Evolutionary conservation across 1,140 invertebrate species (phyloP).

Genomic region (Spodoptera litura): DNA sequence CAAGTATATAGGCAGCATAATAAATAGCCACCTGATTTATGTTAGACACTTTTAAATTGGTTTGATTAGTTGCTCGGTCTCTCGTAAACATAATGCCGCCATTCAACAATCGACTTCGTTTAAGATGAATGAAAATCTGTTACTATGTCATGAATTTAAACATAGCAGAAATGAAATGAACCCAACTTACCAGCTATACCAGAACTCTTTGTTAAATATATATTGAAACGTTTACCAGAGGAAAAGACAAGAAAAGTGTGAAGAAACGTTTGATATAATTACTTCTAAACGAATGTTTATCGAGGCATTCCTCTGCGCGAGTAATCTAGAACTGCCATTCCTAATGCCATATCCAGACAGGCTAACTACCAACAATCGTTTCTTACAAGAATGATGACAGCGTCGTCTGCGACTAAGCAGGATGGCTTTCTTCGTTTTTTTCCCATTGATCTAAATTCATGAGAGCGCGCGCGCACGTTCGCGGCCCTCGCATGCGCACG

Average conservation of each 20-base stretch:
- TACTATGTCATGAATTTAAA: neutral
- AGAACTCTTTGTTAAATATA: too few relatives aligned
- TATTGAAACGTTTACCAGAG: too few relatives aligned
- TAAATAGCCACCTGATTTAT: slow-evolving; percentile 32
- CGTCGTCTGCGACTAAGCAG: slow-evolving; percentile 59
- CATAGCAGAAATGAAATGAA: neutral
- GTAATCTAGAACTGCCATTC: slow-evolving; percentile 36
- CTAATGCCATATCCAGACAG: slow-evolving; percentile 28
- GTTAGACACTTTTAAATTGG: slow-evolving; percentile 10
- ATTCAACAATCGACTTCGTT: neutral
- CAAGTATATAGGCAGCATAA: slow-evolving; percentile 25
- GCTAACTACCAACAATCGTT: slow-evolving; percentile 58
- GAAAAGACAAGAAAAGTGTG: slow-evolving; percentile 20
- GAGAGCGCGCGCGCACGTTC: slow-evolving; percentile 68
- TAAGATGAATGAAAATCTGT: neutral
- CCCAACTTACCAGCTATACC: too few relatives aligned
- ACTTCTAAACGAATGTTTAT: slow-evolving; percentile 32
- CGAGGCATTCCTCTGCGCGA: slow-evolving; percentile 1
- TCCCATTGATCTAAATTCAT: slow-evolving; percentile 77
- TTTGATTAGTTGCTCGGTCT: neutral
- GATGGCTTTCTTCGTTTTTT: slow-evolving; percentile 66
- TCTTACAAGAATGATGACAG: slow-evolving; percentile 64
- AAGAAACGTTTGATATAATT: slow-evolving; percentile 36
- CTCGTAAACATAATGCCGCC: neutral
- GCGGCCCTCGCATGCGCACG: slow-evolving; percentile 65